Evolutionary conservation across 2,113 vertebrate species (phyloP), one percentile per base, ranked within the genome.

Genomic region (Hypomesus transpacificus): DNA sequence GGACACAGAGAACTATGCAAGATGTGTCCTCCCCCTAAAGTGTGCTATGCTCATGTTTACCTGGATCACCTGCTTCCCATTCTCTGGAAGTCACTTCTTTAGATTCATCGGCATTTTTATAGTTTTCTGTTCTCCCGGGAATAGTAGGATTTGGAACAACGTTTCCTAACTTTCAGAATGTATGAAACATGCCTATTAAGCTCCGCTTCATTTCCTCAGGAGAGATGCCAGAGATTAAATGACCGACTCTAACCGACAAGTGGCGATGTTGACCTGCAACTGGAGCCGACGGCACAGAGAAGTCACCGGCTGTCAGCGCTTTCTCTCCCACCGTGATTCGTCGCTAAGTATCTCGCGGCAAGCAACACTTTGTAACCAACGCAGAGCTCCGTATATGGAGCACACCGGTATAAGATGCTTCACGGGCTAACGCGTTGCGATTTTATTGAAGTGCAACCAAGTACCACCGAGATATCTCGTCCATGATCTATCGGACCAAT

Each of bases 191-290:
- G 39, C 9, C 39, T 11, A 7, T 46, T 46, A 46, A 46, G 7
- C 39, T 34, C 31, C 13, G 39, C 7, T 46, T 5, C 3, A 18
- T 56, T 56, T 56, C 16, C 14, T 16, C 39, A 11, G 7, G 39
- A 13, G 9, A 46, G 39, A 9, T 46, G 39, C 39, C 14, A 56
- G 3, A 63, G 76, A 68, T 75, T 63, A 62, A 20, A 74, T 56
- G 53, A 56, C 65, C 65, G 46, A 71, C 54, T 22, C 24, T 22
- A 61, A 61, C 82, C 89, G 78, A 84, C 80, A 83, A 88, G 83
- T 75, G 81, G 82, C 75, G 67, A 16, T 3, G 59, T 59, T 54
- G 80, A 77, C 80, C 14, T 17, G 11, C 5, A 20, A 17, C 14
- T 16, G 14, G n/a, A n/a, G 17, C 31, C 31, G 16, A 56, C 6